Evolutionary conservation across 2,888 invertebrate genomes (phyloP), one percentile per base, ranked within the genome.

Genomic region (Drosophila siamana): DNA sequence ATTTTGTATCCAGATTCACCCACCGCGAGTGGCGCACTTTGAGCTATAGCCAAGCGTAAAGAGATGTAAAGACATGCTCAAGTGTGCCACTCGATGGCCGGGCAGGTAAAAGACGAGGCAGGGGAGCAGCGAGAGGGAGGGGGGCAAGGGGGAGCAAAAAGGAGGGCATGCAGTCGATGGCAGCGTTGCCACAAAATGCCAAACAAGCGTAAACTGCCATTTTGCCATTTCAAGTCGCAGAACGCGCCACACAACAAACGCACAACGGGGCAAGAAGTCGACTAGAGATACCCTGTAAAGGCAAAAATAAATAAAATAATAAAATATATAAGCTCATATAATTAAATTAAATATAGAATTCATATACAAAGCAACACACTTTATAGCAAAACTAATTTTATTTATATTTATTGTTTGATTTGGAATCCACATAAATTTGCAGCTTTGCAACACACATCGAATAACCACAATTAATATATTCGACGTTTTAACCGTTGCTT

Each of bases 151-250:
- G 15, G 43, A 26, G 11, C 4, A 57, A 13, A 19, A 15, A 13
- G 33, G 4, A n/a, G 36, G 16, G 30, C 8, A n/a, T 26, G 30
- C 15, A 33, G 22, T 2, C 43, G 44, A 24, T 44, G 44, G 24
- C 55, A 36, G 60, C 66, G 16, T 62, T 61, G 75, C 72, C 63
- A 84, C 84, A 88, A 84, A 78, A 86, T 80, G 88, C 74, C 70
- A 88, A 86, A 72, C 69, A 63, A 88, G 88, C 84, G 87, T 84
- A 86, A 85, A 84, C 81, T 78, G 84, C 88, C 84, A 86, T 88
- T 88, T 76, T 83, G 64, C 67, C 67, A 74, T 85, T 82, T 81
- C 74, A 67, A 71, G 81, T 56, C 62, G 78, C 30, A 76, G 57
- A 56, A 63, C 62, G 56, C 13, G 50, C 13, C 60, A 55, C 48